Evolutionary conservation across 1,140 invertebrate genomes (phyloP), one percentile per base, ranked within the genome.

Genomic region (Penaeus indicus): DNA sequence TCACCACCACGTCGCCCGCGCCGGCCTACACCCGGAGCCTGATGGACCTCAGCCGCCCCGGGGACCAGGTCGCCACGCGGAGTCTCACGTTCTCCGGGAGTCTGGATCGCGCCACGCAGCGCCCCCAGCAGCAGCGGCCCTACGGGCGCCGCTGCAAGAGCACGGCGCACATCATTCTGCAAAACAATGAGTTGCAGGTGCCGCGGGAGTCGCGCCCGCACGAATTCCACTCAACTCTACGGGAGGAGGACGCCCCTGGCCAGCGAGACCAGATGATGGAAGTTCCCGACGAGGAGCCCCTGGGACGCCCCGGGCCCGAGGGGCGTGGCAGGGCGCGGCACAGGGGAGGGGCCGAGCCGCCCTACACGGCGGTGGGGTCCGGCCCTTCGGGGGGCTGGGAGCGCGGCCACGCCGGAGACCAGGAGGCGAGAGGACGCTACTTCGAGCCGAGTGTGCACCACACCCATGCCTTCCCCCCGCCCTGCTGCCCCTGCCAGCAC

Each of bases 121-220:
- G 78, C 22, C 62, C 27, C 38, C 92, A 62, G 80, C 92, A 82
- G 0, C 89, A 92, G 0, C 93, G 93, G n/a, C 92, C 93, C 0
- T 92, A 92, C 78, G 92, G 93, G 63, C 92, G 93, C 10, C 91
- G 93, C 8, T 96, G 95, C 88, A 94, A 94, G 77, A 96, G 95
- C 92, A 96, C 95, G 0, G 96, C 95, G 91, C 96, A 94, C 91
- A 96, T 96, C 64, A 93, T 95, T 16, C 85, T 92, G 11, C 89
- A 91, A 62, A 92, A 91, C 82, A 91, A 92, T 84, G 77, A 89
- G 13, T 32, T 42, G 19, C 78, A 61, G 54, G 62, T n/a, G 42
- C 25, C 85, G 21, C 47, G 25, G 64, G 78, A 67, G 8, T 21
- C 82, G 62, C 86, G 90, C 25, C 87, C 90, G 3, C 86, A 90